These are phyloP conservation scores for Spicauda simplicius DNA, from an alignment of 2,888 invertebrate genomes.

Conservation along the genomic window DNA sequence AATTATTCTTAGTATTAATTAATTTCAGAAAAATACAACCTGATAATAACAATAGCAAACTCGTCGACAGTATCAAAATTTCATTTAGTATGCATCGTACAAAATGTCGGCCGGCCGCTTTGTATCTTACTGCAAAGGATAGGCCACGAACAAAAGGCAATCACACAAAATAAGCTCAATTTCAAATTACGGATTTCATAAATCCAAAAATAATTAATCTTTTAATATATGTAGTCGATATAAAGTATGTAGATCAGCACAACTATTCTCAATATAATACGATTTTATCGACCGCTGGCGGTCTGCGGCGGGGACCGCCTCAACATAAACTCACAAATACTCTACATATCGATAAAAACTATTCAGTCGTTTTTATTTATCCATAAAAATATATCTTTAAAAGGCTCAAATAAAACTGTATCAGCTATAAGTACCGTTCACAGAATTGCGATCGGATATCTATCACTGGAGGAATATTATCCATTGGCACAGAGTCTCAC, in stretches of 20 bases:
- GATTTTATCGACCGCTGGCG: conserved; percentile 77
- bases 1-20: not conserved
- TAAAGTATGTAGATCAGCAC: conserved; percentile 68
- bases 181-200: conserved; percentile 74
- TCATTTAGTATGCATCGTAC: not conserved
- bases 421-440: conserved; percentile 64
- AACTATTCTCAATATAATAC: conserved; percentile 79
- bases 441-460: conserved; percentile 55
- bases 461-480: conserved; percentile 67
- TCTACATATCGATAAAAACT: conserved; percentile 82
- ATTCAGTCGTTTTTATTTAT: conserved; percentile 84
- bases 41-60: not conserved
- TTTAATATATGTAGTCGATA: conserved; percentile 60
- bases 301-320: conserved; percentile 64
- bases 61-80: conserved; percentile 15
- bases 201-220: conserved; percentile 65
- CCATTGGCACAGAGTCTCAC: conserved; percentile 53
- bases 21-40: not conserved
- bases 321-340: conserved; percentile 80
- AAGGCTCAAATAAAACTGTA: conserved; percentile 82
- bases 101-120: conserved; percentile 41
- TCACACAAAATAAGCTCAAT: conserved; percentile 76
- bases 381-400: conserved; percentile 84
- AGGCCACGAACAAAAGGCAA: conserved; percentile 77
- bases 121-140: conserved; percentile 73